Evolutionary conservation across 2,797 vertebrate genomes (phyloP).

Genomic region (Babyrousa celebensis): DNA sequence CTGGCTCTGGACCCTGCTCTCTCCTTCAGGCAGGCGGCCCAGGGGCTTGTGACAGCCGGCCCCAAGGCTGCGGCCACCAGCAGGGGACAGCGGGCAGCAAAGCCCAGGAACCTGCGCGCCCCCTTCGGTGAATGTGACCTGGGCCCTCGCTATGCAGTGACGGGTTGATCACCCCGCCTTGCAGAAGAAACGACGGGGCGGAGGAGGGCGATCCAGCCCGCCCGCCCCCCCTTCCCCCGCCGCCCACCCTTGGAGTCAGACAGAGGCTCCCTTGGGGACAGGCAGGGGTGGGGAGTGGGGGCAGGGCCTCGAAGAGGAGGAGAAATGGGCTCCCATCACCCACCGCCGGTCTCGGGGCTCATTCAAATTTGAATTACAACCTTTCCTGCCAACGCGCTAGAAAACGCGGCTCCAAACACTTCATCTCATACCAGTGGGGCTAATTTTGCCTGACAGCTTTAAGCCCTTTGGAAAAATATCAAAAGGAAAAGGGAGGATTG

Average conservation of each 20-base stretch:
- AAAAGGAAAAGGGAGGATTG: slow-evolving; percentile 19
- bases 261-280: too few species aligned
- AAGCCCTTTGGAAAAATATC: slow-evolving; percentile 66
- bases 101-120: rapidly evolving
- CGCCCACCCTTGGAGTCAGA: rapidly evolving
- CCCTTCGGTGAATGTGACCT: rapidly evolving
- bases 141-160: neutral
- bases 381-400: slow-evolving; percentile 8
- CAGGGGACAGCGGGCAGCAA: too few species aligned
- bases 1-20: too few species aligned
- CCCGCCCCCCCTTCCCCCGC: rapidly evolving
- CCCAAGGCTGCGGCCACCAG: neutral
- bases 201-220: neutral
- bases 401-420: neutral
- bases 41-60: neutral
- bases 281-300: neutral
- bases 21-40: rapidly evolving
- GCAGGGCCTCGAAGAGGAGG: neutral
- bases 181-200: too few species aligned
- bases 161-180: neutral
- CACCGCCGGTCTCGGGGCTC: neutral
- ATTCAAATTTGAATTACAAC: slow-evolving; percentile 65
- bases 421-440: neutral
- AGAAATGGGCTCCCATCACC: neutral
- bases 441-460: slow-evolving; percentile 59